Percentiles rank a stretch among this genome's conserved stretches.
phyloP scores from a whole-genome alignment of 2,888 invertebrate species.

The Cataglyphis rosenhaueri region DNA sequence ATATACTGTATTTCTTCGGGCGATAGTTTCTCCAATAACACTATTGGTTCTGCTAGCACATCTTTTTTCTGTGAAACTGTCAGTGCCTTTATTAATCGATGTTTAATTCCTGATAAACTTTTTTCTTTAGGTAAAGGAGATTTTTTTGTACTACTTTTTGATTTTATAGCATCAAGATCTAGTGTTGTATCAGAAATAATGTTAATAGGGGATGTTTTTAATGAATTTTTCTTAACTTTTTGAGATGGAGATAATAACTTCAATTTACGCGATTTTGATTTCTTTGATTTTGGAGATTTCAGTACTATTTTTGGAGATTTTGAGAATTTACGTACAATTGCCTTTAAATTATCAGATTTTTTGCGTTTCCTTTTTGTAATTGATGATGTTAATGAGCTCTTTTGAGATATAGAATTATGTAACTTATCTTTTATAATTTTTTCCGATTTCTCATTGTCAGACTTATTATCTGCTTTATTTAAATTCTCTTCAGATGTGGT shows the following conservation, averaged over 20 bases:
- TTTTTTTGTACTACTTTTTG: neutral
- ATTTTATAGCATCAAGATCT: neutral
- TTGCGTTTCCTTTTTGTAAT: neutral
- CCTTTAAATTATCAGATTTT: slow-evolving; percentile 7
- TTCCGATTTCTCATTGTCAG: neutral
- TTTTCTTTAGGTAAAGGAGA: neutral
- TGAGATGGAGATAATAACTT: neutral
- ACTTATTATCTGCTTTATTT: neutral
- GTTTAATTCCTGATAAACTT: neutral
- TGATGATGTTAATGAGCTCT: neutral
- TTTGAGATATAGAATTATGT: neutral
- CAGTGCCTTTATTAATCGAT: neutral
- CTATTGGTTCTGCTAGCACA: slow-evolving; percentile 6
- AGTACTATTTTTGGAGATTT: slow-evolving; percentile 76
- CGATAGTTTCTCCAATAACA: slow-evolving; percentile 16
- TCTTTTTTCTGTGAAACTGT: slow-evolving; percentile 4
- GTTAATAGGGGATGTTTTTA: neutral
- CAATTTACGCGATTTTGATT: neutral
- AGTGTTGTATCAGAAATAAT: neutral
- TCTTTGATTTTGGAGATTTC: slow-evolving; percentile 27
- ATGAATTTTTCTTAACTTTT: neutral
- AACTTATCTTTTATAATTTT: neutral
- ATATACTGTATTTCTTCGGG: neutral
- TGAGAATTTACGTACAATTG: slow-evolving; percentile 62
- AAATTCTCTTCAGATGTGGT: slow-evolving; percentile 55